A percentile compares a stretch with the other conserved stretches of the same genome.
Evolutionary conservation across 2,888 invertebrate species (phyloP).

Genomic region (Rhagophthalmus giganteus): DNA sequence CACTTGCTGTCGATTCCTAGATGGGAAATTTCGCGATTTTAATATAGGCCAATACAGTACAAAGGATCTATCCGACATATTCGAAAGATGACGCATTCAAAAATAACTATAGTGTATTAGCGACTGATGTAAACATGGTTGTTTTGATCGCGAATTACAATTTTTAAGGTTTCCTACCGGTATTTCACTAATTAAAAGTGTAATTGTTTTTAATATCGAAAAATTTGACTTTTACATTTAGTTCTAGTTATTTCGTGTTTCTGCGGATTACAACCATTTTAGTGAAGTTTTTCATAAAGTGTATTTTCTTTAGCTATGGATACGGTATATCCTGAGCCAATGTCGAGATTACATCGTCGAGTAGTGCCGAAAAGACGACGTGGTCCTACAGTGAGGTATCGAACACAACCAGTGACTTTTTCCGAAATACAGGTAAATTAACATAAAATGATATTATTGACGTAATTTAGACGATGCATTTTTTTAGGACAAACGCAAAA

Average conservation of each 20-base stretch:
- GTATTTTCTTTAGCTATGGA: constrained; percentile 62
- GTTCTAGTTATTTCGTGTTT: too few species aligned
- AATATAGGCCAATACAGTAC: not conserved
- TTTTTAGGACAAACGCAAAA: not conserved
- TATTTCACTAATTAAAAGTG: too few species aligned
- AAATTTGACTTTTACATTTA: too few species aligned
- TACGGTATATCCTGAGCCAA: constrained; percentile 70
- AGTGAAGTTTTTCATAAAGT: too few species aligned
- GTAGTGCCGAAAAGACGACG: constrained; percentile 61
- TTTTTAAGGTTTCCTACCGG: too few species aligned
- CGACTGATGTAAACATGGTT: constrained; percentile 36
- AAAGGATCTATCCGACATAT: constrained; percentile 4
- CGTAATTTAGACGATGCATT: not conserved
- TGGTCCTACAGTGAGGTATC: constrained; percentile 59
- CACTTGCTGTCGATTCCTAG: too few species aligned
- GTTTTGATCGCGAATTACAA: constrained; percentile 20
- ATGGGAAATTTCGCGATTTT: not conserved
- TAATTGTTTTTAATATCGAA: too few species aligned
- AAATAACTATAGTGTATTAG: constrained; percentile 34
- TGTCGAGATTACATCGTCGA: constrained; percentile 63
- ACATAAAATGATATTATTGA: too few species aligned
- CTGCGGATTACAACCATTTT: too few species aligned
- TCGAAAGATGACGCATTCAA: constrained; percentile 33
- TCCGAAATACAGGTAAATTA: constrained; percentile 76
- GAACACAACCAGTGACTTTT: constrained; percentile 75